Base-by-base conservation (phyloP, 2,888 invertebrate genomes). In the Elysia crispata region DNA sequence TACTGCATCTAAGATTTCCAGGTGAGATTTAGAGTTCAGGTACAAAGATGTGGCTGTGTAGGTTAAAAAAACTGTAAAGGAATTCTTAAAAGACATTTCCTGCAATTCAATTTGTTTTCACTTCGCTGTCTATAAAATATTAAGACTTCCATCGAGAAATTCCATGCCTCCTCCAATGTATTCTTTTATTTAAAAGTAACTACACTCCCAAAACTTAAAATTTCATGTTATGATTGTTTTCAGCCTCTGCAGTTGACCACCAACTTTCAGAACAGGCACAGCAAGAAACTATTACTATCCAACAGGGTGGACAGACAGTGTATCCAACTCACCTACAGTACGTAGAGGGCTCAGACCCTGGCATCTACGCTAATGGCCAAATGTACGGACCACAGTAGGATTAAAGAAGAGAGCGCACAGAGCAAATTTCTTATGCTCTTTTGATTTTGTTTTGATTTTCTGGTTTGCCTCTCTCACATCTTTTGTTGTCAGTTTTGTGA, bases 281-380 rank as follows among this genome's bases (percentile, higher is more conserved):
- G 82, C 93, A 93, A 69, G 94, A 94, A 79, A 86, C 88, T 0
- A 83, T 89, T 25, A 84, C 88, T 25, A 89, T 91, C 73, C 89
- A 88, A 70, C 81, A 79, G 18, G 89, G 88, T 79, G 88, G 89
- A 83, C 91, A 92, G 86, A 88, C 92, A 64, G 92, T 92, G 82
- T 94, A 94, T 90, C 93, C 94, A 70, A 49, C 80, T 57, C 94
- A 94, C 90, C 94, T 94, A 83, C 94, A 94, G 91, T 94, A 94
- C 92, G 94, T 94, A 89, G 94, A 94, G 88, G 94, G 94, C 88
- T 93, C 93, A 85, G 94, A 94, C 92, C 94, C 93, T 90, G 93
- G 93, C 92, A 94, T 93, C 92, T 94, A 94, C 93, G 87, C 94
- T 87, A 94, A 94, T 93, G 94, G 94, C 87, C 94, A 94, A 93